Evolutionary conservation across 2,888 invertebrate genomes (phyloP).

Genomic region (Sipunculus nudus): DNA sequence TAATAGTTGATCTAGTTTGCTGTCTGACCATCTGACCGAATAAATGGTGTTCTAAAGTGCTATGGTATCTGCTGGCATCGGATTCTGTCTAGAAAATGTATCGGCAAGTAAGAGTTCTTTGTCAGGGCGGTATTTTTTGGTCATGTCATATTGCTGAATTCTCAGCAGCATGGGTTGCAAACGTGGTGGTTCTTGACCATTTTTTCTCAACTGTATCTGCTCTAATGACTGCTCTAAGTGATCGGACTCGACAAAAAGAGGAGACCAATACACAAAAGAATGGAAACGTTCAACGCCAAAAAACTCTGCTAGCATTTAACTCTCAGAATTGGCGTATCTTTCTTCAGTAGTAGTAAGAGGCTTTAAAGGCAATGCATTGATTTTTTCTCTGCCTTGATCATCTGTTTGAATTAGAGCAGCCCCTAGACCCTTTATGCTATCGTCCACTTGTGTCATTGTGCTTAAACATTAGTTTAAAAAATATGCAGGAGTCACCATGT

Average conservation of each 20-base stretch:
- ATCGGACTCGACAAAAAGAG: background rate
- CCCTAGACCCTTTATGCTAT: background rate
- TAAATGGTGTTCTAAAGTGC: too few species aligned
- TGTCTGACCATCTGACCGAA: too few species aligned
- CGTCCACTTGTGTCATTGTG: background rate
- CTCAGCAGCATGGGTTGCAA: background rate
- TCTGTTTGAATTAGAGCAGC: slow-evolving; percentile 1
- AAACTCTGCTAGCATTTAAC: background rate
- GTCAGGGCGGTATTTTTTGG: background rate
- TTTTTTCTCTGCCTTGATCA: too few species aligned
- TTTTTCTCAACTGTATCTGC: background rate
- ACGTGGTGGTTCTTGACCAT: background rate
- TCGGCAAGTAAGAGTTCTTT: background rate
- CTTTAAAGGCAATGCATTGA: background rate
- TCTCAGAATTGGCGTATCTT: background rate
- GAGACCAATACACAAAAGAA: background rate
- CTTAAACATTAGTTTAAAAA: too few species aligned
- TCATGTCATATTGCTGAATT: background rate
- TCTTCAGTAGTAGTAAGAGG: background rate
- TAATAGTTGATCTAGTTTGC: too few species aligned
- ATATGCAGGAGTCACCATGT: too few species aligned
- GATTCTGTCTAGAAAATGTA: background rate
- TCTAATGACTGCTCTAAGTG: background rate
- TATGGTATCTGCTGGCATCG: background rate
- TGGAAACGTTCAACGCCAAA: background rate